Evolutionary conservation across 2,797 vertebrate genomes (phyloP), one percentile per base, ranked within the genome.

Genomic region (Picus viridis): DNA sequence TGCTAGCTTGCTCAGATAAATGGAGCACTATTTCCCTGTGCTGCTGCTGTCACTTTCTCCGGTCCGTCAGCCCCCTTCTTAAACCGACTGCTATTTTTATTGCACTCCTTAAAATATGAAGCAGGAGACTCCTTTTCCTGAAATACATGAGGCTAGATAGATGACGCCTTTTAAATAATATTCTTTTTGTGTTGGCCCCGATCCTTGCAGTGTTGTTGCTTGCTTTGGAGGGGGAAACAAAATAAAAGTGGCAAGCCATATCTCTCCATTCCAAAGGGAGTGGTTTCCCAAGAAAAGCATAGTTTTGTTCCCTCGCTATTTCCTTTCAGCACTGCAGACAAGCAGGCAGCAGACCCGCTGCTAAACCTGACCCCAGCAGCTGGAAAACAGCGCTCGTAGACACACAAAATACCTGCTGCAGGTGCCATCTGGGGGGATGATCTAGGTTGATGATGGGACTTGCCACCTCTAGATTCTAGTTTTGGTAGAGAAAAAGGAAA

Each of bases 281-380:
- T 97, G 96, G 97, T 96, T 98, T 98, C 98, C 98, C 97, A 97
- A 97, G 96, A 96, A 97, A 98, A 97, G 97, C 97, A 97, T 85
- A 95, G 94, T 95, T 96, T 93, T 96, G 92, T 95, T 97, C 96
- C 93, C 86, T 96, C 93, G 97, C 92, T 96, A 91, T 97, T 97
- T 97, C 97, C 96, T 97, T 96, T 96, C 93, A 3, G 70, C 63
- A 26, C 83, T 89, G 93, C 91, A 89, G 80, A 92, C 83, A 92
- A 96, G 93, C 88, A 96, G 75, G 86, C 86, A 86, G 83, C 80
- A 65, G 82, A 87, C 68, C 91, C 2, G 8, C 76, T 75, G 47
- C 56, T 24, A 85, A 93, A 96, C 85, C 41, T 34, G 68, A 92
- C 77, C 87, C 65, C 73, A 47, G 84, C 39, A 86, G 68, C 80